Percentiles rank a stretch among this genome's conserved stretches.
Evolutionary conservation across 2,888 invertebrate genomes (phyloP).

Genomic region (Anoplius nigerrimus): DNA sequence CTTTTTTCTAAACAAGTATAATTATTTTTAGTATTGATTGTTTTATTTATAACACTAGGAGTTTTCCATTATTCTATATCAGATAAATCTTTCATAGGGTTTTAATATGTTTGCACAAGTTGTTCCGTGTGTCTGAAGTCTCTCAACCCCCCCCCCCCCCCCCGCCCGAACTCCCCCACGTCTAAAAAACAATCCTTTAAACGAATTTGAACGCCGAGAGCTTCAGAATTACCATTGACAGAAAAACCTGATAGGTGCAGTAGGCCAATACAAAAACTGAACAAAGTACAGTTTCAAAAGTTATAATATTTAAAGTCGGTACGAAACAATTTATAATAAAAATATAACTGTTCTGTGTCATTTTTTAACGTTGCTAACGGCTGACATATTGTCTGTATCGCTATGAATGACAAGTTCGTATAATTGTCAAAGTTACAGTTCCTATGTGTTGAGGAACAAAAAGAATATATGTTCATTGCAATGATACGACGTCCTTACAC

Average conservation of each 20-base stretch:
- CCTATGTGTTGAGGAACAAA: constrained; percentile 4
- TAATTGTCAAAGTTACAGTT: constrained; percentile 7
- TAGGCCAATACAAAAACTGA: too few relatives aligned
- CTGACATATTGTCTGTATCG: background rate
- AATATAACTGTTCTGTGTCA: background rate
- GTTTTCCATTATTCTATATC: too few relatives aligned
- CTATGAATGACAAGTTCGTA: background rate
- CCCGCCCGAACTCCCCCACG: background rate
- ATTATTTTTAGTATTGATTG: constrained; percentile 43
- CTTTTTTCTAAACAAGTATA: constrained; percentile 44
- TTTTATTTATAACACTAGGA: constrained; percentile 31
- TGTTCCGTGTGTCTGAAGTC: background rate
- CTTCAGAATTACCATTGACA: too few relatives aligned
- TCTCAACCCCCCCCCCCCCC: background rate
- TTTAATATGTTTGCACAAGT: constrained; percentile 25
- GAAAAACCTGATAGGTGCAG: too few relatives aligned
- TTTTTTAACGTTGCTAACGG: background rate
- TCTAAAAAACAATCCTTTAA: background rate
- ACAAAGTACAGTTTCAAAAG: background rate
- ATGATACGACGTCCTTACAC: background rate
- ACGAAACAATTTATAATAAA: too few relatives aligned
- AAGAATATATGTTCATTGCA: background rate
- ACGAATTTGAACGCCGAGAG: too few relatives aligned
- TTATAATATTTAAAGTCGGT: too few relatives aligned
- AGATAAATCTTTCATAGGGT: too few relatives aligned